phyloP scores from a whole-genome alignment of 2,113 vertebrate species.

The Cheirogaleus medius region DNA sequence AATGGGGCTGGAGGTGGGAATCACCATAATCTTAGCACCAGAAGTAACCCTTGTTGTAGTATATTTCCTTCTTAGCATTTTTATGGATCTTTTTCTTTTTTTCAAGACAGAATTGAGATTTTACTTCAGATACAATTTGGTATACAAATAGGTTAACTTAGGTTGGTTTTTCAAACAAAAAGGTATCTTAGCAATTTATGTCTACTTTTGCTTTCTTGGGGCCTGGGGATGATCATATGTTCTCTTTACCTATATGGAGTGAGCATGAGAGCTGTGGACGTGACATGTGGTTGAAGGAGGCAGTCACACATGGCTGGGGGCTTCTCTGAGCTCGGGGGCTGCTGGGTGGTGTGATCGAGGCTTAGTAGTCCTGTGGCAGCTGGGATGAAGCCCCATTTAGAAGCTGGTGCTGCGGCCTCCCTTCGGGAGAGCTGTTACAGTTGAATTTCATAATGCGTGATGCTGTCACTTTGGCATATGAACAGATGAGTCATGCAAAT shows the following conservation, averaged over 20 bases:
- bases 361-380: too few relatives aligned
- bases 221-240: rapidly evolving
- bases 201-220: neutral
- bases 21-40: neutral
- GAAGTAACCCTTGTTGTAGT: neutral
- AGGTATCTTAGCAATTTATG: neutral
- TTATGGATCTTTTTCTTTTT: neutral
- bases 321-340: neutral
- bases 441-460: rapidly evolving
- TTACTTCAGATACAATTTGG: neutral
- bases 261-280: rapidly evolving
- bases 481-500: rapidly evolving
- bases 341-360: rapidly evolving
- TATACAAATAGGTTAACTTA: neutral
- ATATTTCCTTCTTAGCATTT: neutral
- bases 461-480: rapidly evolving
- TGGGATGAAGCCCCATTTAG: rapidly evolving
- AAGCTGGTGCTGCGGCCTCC: neutral
- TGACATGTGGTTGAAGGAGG: rapidly evolving
- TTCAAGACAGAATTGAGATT: neutral
- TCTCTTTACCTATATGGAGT: neutral
- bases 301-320: rapidly evolving
- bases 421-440: rapidly evolving
- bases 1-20: rapidly evolving
- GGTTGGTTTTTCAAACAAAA: neutral